Percentiles rank a stretch among this genome's conserved stretches.
Conservation (phyloP, 2,888 invertebrate genomes). For the Poecilobothrus nobilitatus region DNA sequence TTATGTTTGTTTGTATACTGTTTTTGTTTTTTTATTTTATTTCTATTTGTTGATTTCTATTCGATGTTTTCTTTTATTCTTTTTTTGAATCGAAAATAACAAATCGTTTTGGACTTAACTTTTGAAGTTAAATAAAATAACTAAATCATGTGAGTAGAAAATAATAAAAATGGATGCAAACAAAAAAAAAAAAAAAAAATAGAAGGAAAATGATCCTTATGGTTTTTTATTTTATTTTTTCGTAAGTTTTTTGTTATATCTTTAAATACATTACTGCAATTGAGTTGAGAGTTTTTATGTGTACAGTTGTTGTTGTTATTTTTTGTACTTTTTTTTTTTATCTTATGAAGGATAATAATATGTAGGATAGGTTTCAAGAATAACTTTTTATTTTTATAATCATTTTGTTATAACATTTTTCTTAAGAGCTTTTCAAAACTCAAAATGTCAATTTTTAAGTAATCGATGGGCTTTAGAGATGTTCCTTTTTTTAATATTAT, state of each 20-base stretch:
- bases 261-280: background rate
- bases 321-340: too few relatives aligned
- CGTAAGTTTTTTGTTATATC: background rate
- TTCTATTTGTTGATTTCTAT: background rate
- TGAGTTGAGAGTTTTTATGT: background rate
- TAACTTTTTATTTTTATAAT: background rate
- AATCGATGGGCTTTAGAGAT: conserved; percentile 9
- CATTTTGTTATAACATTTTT: background rate
- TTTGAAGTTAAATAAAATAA: background rate
- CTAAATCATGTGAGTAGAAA: too few relatives aligned
- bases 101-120: background rate
- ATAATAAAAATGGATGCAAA: too few relatives aligned
- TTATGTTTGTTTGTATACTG: too few relatives aligned
- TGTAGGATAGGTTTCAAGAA: too few relatives aligned
- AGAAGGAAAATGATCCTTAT: background rate
- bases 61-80: background rate
- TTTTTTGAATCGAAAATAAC: background rate
- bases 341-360: too few relatives aligned
- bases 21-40: too few relatives aligned
- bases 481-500: background rate
- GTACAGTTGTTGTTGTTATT: background rate
- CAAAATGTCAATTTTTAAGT: conserved; percentile 8
- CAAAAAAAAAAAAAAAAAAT: background rate
- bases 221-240: background rate
- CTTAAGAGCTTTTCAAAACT: conserved; percentile 4